These are phyloP conservation scores for Villa cingulata DNA, from an alignment of 2,888 invertebrate genomes.

Conservation along the genomic window DNA sequence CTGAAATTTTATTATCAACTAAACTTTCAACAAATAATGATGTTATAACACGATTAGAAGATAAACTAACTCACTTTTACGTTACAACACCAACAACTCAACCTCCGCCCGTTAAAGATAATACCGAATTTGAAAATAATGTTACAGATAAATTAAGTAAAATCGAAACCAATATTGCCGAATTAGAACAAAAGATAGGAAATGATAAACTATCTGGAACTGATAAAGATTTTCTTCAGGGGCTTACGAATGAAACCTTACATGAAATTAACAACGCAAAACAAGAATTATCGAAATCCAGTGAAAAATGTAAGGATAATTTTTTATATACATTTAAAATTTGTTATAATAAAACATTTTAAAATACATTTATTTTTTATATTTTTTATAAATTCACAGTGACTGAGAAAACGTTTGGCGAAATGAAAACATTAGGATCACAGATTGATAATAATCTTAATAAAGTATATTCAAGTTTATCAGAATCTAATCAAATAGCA, in stretches of 20 bases:
- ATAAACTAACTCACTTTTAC: constrained; percentile 27
- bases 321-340: constrained; percentile 3
- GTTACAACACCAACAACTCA: constrained; percentile 17
- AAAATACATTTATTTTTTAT: background rate
- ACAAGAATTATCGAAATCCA: constrained; percentile 35
- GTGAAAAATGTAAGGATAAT: constrained; percentile 40
- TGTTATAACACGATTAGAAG: constrained; percentile 27
- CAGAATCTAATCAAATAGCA: constrained; percentile 42
- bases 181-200: constrained; percentile 35
- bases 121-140: constrained; percentile 36
- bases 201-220: constrained; percentile 35
- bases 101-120: constrained; percentile 23
- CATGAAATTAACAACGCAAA: constrained; percentile 42
- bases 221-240: constrained; percentile 40
- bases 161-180: constrained; percentile 34
- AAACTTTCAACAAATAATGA: constrained; percentile 26
- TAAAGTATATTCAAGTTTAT: constrained; percentile 45
- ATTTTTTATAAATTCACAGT: constrained; percentile 23
- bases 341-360: background rate
- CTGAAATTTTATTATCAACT: constrained; percentile 23
- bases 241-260: constrained; percentile 48
- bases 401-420: constrained; percentile 37
- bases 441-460: constrained; percentile 38
- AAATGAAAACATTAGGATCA: constrained; percentile 42
- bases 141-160: constrained; percentile 36